Base-by-base conservation (phyloP, 2,888 invertebrate species). In the Mantis religiosa region DNA sequence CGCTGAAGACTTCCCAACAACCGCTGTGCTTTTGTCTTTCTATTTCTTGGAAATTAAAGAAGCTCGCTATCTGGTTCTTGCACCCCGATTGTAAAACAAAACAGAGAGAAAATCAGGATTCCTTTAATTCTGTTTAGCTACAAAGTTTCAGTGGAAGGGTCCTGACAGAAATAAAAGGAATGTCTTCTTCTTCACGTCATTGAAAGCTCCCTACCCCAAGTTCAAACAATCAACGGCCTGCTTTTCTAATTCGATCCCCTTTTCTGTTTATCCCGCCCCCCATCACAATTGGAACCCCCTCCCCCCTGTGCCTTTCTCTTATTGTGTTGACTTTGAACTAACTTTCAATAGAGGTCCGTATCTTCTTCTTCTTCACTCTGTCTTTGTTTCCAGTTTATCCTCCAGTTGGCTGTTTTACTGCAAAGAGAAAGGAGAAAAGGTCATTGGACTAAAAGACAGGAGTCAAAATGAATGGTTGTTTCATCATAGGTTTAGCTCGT, bases 181-280 rank as follows among this genome's bases (percentile, higher is more conserved):
- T 30, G 87, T 87, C 87, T 81, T 87, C 87, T 81, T 87, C 87
- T 87, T 87, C 87, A 82, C 87, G 54, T 71, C 54, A 87, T 30
- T 82, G 27, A 87, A 87, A 81, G 87, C 20, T 30, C 54, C 20
- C 54, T 71, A 28, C 82, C 30, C 34, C 54, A 84, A 89, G 89
- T 88, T 89, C 89, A 89, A 89, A 89, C 89, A 89, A 89, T 89
- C 89, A 89, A 84, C 84, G 89, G 85, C 84, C n/a, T 89, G 85
- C 87, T 54, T 88, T 88, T 89, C 87, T 88, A 84, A 89, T 88
- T 89, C 88, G 89, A 84, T 87, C 84, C 84, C 87, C 30, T 81
- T 71, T 87, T 82, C 87, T 84, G 87, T 87, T 89, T 87, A 84
- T 87, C 87, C 47, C 89, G 82, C 71, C 82, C 25, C 87, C 87